phyloP scores from a whole-genome alignment of 2,113 vertebrate species.

The Trogon surrucura region DNA sequence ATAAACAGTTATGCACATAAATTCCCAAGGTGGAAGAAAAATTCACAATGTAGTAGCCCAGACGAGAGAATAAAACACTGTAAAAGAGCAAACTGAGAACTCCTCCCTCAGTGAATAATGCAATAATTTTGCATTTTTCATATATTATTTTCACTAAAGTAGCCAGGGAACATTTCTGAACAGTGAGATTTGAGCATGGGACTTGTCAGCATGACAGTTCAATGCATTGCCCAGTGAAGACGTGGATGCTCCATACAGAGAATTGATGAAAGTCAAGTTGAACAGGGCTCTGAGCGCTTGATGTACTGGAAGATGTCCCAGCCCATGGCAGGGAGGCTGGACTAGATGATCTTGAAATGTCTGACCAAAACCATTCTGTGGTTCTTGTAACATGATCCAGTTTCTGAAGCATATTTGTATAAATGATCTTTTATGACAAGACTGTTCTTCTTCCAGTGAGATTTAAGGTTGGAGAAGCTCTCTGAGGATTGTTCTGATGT shows the following conservation, averaged over 20 bases:
- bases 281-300: background rate
- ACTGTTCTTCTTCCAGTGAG: background rate
- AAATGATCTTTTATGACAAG: background rate
- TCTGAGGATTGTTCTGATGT: background rate
- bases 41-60: background rate
- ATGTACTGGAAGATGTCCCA: background rate
- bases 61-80: background rate
- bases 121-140: background rate
- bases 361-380: background rate
- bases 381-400: background rate
- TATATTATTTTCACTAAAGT: background rate
- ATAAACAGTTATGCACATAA: background rate
- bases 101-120: background rate
- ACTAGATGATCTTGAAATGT: background rate
- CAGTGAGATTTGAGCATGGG: background rate
- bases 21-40: background rate
- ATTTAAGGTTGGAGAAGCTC: background rate
- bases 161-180: background rate
- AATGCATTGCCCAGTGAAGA: background rate
- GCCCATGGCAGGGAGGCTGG: accelerated
- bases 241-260: accelerated
- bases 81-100: background rate
- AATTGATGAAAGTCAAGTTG: background rate
- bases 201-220: background rate
- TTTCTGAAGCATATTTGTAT: background rate